Percentiles rank a stretch among this genome's conserved stretches.
Conservation (phyloP, 2,888 invertebrate species). For the Ceraclea dissimilis region DNA sequence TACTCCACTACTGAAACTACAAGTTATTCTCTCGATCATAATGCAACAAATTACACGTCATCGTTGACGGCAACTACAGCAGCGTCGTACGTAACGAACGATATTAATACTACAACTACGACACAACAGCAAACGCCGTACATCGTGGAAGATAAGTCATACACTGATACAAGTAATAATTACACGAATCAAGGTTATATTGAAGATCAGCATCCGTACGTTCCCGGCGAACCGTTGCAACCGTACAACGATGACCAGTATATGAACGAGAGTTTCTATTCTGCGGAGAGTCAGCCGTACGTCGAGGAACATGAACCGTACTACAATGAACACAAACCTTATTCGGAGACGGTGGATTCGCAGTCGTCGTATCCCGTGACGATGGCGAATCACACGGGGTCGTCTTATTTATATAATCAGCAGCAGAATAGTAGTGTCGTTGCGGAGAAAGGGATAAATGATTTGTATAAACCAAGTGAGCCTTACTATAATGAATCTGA, state of each 20-base stretch:
- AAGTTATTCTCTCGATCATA: not conserved
- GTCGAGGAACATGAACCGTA: slow-evolving; percentile 38
- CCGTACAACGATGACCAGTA: slow-evolving; percentile 28
- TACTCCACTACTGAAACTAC: not conserved
- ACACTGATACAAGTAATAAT: slow-evolving; percentile 27
- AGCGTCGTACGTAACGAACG: not conserved
- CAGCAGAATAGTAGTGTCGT: slow-evolving; percentile 14
- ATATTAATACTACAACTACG: not conserved
- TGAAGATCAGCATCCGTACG: slow-evolving; percentile 26
- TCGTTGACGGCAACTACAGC: not conserved
- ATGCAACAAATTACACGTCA: not conserved
- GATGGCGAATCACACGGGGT: not conserved
- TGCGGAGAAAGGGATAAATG: slow-evolving; percentile 12
- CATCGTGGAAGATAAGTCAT: slow-evolving; percentile 31
- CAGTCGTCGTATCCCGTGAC: slow-evolving; percentile 23
- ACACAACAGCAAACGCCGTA: slow-evolving; percentile 9
- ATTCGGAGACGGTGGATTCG: slow-evolving; percentile 23
- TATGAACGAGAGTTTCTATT: slow-evolving; percentile 21
- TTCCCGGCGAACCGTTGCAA: slow-evolving; percentile 30
- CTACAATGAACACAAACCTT: slow-evolving; percentile 34
- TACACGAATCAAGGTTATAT: slow-evolving; percentile 29
- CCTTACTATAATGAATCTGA: slow-evolving; percentile 27
- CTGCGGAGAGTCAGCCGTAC: slow-evolving; percentile 33
- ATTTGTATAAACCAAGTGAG: slow-evolving; percentile 18
- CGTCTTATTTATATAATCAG: slow-evolving; percentile 18